A percentile compares a stretch with the other conserved stretches of the same genome.
Evolutionary conservation across 2,888 invertebrate genomes (phyloP).

Genomic region (Hartigia nigra): DNA sequence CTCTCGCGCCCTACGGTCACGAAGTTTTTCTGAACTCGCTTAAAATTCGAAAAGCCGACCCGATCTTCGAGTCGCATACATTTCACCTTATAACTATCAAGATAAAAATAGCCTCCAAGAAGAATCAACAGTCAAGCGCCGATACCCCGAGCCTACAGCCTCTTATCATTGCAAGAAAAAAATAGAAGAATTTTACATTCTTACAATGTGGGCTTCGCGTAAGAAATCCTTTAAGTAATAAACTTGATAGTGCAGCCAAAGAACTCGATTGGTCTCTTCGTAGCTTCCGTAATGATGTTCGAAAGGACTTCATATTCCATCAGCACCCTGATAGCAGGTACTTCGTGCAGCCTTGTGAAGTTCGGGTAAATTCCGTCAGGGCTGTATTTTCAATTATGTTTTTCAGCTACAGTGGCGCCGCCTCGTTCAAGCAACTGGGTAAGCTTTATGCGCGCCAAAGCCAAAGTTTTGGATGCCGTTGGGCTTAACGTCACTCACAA

Average conservation of each 20-base stretch:
- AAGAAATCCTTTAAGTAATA: too few species aligned
- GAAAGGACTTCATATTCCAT: background rate
- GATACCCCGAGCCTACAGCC: too few species aligned
- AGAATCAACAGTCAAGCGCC: too few species aligned
- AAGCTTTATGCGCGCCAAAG: constrained; percentile 8
- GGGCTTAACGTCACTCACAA: constrained; percentile 12
- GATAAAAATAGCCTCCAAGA: too few species aligned
- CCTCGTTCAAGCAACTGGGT: background rate
- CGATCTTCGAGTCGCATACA: too few species aligned
- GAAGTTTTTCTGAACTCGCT: too few species aligned
- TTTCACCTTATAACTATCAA: too few species aligned
- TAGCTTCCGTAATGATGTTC: background rate
- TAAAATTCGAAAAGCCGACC: too few species aligned
- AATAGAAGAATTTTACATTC: too few species aligned
- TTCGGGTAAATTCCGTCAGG: background rate
- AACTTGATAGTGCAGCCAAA: background rate
- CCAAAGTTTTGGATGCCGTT: background rate
- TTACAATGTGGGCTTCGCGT: too few species aligned
- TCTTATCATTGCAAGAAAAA: too few species aligned
- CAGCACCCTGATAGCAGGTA: background rate
- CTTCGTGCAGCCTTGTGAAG: background rate
- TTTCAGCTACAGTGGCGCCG: background rate
- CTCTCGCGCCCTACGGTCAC: too few species aligned
- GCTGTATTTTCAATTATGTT: background rate
- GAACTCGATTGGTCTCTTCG: background rate